Conservation (phyloP, 1,140 invertebrate species). For the Pararge aegeria region DNA sequence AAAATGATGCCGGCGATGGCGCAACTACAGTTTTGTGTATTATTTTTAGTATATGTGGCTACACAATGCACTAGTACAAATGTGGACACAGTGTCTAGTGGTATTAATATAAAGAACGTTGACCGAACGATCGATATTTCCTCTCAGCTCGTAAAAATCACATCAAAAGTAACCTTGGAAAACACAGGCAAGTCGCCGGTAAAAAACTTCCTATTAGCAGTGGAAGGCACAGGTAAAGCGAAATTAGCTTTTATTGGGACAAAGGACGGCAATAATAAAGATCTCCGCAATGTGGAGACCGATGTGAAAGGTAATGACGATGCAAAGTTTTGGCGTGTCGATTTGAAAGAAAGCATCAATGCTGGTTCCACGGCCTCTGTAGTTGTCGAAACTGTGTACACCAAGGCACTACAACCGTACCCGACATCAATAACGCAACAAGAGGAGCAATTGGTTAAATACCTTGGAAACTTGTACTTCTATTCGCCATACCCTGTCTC, state of each 20-base stretch:
- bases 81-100: constrained; percentile 65
- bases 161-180: constrained; percentile 89
- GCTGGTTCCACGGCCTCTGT: constrained; percentile 82
- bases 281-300: constrained; percentile 81
- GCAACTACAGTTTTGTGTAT: constrained; percentile 52
- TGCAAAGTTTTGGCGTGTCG: constrained; percentile 81
- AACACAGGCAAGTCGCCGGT: constrained; percentile 87
- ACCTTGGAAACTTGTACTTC: constrained; percentile 90
- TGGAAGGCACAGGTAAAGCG: constrained; percentile 83
- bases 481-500: constrained; percentile 90
- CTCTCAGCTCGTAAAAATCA: constrained; percentile 93
- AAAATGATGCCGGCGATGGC: constrained; percentile 62
- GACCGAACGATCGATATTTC: constrained; percentile 93
- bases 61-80: constrained; percentile 47
- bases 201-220: constrained; percentile 85
- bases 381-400: constrained; percentile 88
- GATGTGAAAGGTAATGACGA: constrained; percentile 78
- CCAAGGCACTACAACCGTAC: constrained; percentile 89
- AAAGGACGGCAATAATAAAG: constrained; percentile 83
- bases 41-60: constrained; percentile 50
- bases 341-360: constrained; percentile 82
- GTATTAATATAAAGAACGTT: constrained; percentile 89
- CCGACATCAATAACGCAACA: constrained; percentile 94
- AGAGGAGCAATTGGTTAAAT: constrained; percentile 96
- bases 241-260: constrained; percentile 88